phyloP scores from a whole-genome alignment of 2,888 invertebrate species.

The Platynereis dumerilii region DNA sequence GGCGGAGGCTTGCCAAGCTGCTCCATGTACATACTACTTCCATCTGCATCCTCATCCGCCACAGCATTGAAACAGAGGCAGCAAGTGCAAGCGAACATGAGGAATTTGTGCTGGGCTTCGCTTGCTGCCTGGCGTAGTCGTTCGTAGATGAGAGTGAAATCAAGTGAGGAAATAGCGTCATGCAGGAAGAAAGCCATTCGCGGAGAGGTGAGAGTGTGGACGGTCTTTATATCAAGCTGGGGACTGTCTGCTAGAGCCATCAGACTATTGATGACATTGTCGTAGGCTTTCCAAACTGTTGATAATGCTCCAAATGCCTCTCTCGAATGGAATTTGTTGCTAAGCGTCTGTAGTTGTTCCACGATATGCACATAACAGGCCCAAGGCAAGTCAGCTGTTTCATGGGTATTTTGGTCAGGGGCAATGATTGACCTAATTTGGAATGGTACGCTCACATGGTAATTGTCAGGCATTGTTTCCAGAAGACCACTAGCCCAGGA shows the following conservation, averaged over 20 bases:
- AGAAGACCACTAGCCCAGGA: not conserved
- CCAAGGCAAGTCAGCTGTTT: not conserved
- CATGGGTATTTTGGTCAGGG: not conserved
- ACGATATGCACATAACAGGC: not conserved
- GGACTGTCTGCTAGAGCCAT: slow-evolving; percentile 18
- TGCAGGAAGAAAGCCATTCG: slow-evolving; percentile 21
- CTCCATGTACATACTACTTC: not conserved
- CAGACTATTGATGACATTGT: slow-evolving; percentile 25
- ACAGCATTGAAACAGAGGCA: slow-evolving; percentile 26
- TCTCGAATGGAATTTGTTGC: slow-evolving; percentile 22
- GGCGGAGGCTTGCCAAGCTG: not conserved
- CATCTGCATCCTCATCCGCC: slow-evolving; percentile 9
- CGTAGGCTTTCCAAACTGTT: slow-evolving; percentile 18
- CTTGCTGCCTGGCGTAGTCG: slow-evolving; percentile 11
- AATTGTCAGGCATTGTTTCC: not conserved
- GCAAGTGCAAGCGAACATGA: slow-evolving; percentile 9
- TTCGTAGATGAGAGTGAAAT: slow-evolving; percentile 14
- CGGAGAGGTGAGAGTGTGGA: slow-evolving; percentile 10
- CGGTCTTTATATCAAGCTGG: slow-evolving; percentile 16
- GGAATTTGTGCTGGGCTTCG: slow-evolving; percentile 6
- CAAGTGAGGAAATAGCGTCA: slow-evolving; percentile 14
- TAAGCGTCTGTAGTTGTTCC: slow-evolving; percentile 19
- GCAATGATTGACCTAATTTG: not conserved
- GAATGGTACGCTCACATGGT: not conserved
- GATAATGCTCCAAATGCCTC: slow-evolving; percentile 19